Percentiles rank a stretch among this genome's conserved stretches.
Conservation (phyloP, 2,888 invertebrate genomes). For the Parnassius glacialis region DNA sequence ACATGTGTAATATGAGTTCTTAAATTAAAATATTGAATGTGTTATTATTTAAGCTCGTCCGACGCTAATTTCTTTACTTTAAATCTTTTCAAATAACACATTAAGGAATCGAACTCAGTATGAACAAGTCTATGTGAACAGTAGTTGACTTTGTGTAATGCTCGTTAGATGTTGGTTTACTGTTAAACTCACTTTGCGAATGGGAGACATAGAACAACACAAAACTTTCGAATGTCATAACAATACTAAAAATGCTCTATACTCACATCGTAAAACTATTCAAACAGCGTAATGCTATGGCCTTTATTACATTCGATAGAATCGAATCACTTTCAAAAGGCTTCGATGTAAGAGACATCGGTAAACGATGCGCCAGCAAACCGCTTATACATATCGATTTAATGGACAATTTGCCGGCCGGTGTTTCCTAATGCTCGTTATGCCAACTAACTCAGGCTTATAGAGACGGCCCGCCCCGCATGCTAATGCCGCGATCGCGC, state of each 20-base stretch:
- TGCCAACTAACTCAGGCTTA: slow-evolving; percentile 25
- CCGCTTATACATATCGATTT: slow-evolving; percentile 22
- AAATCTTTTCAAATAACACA: too few species aligned
- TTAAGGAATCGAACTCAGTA: too few species aligned
- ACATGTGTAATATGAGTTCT: too few species aligned
- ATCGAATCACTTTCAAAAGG: slow-evolving; percentile 10
- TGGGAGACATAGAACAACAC: not conserved
- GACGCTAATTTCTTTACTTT: too few species aligned
- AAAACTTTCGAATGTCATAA: not conserved
- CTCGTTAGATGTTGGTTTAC: too few species aligned
- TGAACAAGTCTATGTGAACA: too few species aligned
- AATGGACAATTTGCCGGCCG: slow-evolving; percentile 24
- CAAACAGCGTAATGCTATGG: not conserved
- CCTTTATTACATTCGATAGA: not conserved
- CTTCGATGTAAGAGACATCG: not conserved
- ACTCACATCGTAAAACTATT: not conserved
- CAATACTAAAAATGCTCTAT: not conserved
- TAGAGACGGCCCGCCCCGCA: slow-evolving; percentile 4
- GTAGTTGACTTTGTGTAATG: too few species aligned
- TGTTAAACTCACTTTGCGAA: too few species aligned
- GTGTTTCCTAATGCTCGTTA: slow-evolving; percentile 24
- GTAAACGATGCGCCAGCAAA: slow-evolving; percentile 7
- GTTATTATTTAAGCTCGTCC: too few species aligned
- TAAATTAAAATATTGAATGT: too few species aligned
- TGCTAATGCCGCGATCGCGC: slow-evolving; percentile 14